Base-by-base conservation (phyloP, 2,797 vertebrate genomes). In the Crocidura indochinensis region DNA sequence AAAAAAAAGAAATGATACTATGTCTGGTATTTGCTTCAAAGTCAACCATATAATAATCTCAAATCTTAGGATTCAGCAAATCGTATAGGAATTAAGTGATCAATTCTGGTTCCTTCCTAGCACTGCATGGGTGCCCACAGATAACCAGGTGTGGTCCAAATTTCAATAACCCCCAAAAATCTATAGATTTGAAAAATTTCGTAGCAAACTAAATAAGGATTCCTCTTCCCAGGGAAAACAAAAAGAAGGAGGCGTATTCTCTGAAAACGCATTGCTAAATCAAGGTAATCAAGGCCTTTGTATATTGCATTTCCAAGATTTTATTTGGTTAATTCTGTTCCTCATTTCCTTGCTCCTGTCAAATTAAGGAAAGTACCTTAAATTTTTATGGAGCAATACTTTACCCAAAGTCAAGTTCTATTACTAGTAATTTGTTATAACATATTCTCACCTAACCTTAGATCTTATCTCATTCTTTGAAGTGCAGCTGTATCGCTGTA, bases 171-270 rank as follows among this genome's bases (percentile, higher is more conserved):
- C 51, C 3, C 51, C 10, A 1, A 14, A 53, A 53, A 53, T 53
- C 51, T 53, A 53, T 53, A 12, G 17, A 14, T 84, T 87, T 91
- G 71, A 81, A 89, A 81, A 44, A 6, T 17, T 80, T 78, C 72
- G 22, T 53, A 67, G 20, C n/a, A 80, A 65, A n/a, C 60, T 82
- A 75, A 51, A 31, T 49, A 78, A 14, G 84, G 20, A 38, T 85
- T 62, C 46, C 8, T 31, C 46, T 72, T 87, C 64, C 24, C 26
- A 65, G 20, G 69, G 62, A 27, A 84, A 38, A 38, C 38, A 38
- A 38, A 17, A 44, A 47, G 65, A 19, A 68, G n/a, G 10, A 69
- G 0, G 11, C 1, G 60, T 17, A 81, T 22, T 24, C 9, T 56
- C 11, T 81, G 53, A 47, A 60, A 51, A 2, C 44, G 11, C 12